phyloP scores from a whole-genome alignment of 2,888 invertebrate species.

The Calliopum simillimum region DNA sequence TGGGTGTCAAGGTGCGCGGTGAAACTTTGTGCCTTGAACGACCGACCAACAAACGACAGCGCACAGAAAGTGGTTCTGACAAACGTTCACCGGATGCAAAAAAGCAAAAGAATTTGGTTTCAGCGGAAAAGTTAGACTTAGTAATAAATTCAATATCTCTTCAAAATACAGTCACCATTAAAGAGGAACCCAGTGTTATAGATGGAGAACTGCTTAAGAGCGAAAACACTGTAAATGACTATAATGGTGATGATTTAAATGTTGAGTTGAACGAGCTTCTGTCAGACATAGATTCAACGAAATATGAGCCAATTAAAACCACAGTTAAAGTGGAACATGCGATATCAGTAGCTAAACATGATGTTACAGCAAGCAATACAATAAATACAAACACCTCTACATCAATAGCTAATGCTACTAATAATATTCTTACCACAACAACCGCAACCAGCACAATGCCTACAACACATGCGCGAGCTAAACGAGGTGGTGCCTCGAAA shows the following conservation, averaged over 20 bases:
- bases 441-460: slow-evolving; percentile 13
- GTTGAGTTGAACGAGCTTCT: slow-evolving; percentile 59
- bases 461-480: slow-evolving; percentile 30
- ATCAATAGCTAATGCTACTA: not conserved
- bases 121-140: slow-evolving; percentile 20
- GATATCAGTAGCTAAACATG: slow-evolving; percentile 9
- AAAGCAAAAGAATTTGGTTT: slow-evolving; percentile 62
- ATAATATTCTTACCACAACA: slow-evolving; percentile 25
- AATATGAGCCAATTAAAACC: not conserved
- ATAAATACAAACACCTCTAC: slow-evolving; percentile 2
- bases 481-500: slow-evolving; percentile 45
- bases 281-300: slow-evolving; percentile 32
- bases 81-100: slow-evolving; percentile 68
- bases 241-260: slow-evolving; percentile 53
- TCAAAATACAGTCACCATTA: not conserved
- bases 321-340: slow-evolving; percentile 23
- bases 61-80: slow-evolving; percentile 74
- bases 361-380: slow-evolving; percentile 22
- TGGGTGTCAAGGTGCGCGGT: slow-evolving; percentile 71
- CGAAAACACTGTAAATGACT: slow-evolving; percentile 39
- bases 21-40: slow-evolving; percentile 64
- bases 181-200: slow-evolving; percentile 6
- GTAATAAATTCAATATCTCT: slow-evolving; percentile 19
- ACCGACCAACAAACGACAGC: slow-evolving; percentile 65
- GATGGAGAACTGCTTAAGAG: not conserved